These are phyloP conservation scores for Pristis pectinata DNA, from an alignment of 2,797 vertebrate genomes.

Conservation along the genomic window DNA sequence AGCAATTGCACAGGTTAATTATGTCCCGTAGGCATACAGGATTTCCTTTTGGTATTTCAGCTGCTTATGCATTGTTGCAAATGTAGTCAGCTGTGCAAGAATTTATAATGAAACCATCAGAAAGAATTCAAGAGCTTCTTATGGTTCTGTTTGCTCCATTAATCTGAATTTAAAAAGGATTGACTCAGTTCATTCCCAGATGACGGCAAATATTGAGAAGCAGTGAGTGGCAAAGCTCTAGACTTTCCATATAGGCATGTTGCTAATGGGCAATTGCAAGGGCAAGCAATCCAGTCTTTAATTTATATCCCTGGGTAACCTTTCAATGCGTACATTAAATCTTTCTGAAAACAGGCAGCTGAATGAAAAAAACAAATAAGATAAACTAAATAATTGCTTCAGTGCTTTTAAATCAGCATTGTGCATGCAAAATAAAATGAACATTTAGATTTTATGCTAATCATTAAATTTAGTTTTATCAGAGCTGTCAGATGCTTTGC, in stretches of 20 bases:
- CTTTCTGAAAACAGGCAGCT: conserved; percentile 46
- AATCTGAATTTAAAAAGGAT: conserved; percentile 54
- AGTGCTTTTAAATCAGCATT: neutral
- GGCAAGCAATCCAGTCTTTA: conserved; percentile 48
- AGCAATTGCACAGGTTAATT: conserved; percentile 52
- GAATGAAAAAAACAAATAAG: conserved; percentile 48
- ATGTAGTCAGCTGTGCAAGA: conserved; percentile 54
- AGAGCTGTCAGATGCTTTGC: neutral
- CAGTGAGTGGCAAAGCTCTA: conserved; percentile 44
- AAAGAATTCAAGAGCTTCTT: conserved; percentile 54
- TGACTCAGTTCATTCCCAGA: conserved; percentile 50
- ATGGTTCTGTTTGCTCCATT: conserved; percentile 53
- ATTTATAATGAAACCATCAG: conserved; percentile 56
- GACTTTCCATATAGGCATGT: conserved; percentile 42
- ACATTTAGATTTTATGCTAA: neutral
- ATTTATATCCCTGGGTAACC: conserved; percentile 50
- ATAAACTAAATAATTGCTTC: neutral
- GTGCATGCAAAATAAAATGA: neutral
- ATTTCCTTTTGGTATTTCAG: conserved; percentile 51
- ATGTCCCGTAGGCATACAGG: conserved; percentile 49
- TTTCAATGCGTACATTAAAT: conserved; percentile 53
- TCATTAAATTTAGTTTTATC: conserved; percentile 14
- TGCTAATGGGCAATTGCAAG: conserved; percentile 46
- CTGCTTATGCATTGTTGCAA: conserved; percentile 57
- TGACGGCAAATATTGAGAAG: conserved; percentile 45